Base-by-base conservation (phyloP, 2,113 vertebrate species). In the Peromyscus californicus region DNA sequence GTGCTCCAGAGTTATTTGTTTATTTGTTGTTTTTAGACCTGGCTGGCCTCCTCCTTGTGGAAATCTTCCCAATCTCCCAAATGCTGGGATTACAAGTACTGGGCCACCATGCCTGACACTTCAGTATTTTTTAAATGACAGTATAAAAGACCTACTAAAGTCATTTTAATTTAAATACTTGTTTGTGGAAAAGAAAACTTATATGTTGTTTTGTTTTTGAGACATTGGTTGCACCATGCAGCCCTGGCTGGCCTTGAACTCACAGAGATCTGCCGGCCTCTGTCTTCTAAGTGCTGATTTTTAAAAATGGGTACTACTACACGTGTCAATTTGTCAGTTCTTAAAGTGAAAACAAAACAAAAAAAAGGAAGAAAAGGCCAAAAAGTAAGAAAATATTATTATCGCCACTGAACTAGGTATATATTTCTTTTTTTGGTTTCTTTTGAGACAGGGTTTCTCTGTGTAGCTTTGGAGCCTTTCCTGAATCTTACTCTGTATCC, bases 321-420 rank as follows among this genome's bases (percentile, higher is more conserved):
- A 48, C 83, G 2, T 84, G 57, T 11, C 26, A 67, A 2, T 86
- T 65, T 86, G 8, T 86, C 19, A 48, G 5, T 86, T 48, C 13
- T 63, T 63, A 61, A 29, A 13, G 4, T 65, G 26, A 11, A 86
- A 85, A 17, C 16, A 85, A 85, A 9, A 42, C 59, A 42, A 29
- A 42, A 26, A 45, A 90, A 69, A 82, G 72, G 17, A 94, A 75
- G 26, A 86, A 95, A 92, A 93, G 84, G 2, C 24, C 80, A 84
- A 63, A 24, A 84, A 83, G 36, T 57, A n/a, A 39, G 22, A 84
- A 84, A 84, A 39, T 39, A 39, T 61, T 59, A 39, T 59, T 24
- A 61, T 26, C 36, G 61, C 19, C n/a, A 7, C 57, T 83, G 54
- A 61, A 83, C 16, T 83, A 54, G 21, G 36, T 54, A 59, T 19